phyloP scores from a whole-genome alignment of 2,888 invertebrate species.

The Oxyscelio sp. region DNA sequence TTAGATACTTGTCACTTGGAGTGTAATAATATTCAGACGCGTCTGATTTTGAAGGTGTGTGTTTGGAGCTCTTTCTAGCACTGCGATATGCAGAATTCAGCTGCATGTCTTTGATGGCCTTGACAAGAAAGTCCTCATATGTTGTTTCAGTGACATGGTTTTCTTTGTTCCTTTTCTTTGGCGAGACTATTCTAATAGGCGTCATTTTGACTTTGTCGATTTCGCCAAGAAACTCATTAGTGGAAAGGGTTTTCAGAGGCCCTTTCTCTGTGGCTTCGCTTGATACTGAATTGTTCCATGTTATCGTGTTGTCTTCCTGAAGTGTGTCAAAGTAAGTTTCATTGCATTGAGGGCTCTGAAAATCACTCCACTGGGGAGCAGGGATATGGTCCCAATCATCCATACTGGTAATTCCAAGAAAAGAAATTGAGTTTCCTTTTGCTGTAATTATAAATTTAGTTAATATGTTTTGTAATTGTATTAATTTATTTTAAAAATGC shows the following conservation, averaged over 20 bases:
- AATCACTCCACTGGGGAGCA: constrained; percentile 84
- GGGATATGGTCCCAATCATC: constrained; percentile 72
- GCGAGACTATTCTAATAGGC: constrained; percentile 75
- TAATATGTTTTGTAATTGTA: too few relatives aligned
- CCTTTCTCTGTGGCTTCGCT: constrained; percentile 39
- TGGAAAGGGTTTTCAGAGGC: constrained; percentile 13
- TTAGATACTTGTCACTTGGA: too few relatives aligned
- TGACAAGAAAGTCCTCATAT: constrained; percentile 77
- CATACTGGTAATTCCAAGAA: constrained; percentile 40
- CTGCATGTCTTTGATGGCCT: constrained; percentile 78
- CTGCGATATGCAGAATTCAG: constrained; percentile 61
- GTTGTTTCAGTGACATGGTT: constrained; percentile 70
- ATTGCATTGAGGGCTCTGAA: constrained; percentile 79
- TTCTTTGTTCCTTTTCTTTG: constrained; percentile 62
- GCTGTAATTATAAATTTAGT: too few relatives aligned
- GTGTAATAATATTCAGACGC: too few relatives aligned
- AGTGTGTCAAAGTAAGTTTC: constrained; percentile 80
- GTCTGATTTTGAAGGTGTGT: too few relatives aligned
- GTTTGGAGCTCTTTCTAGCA: constrained; percentile 44
- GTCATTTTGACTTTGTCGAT: constrained; percentile 73
- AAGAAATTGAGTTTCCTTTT: too few relatives aligned
- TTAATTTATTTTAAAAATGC: too few relatives aligned
- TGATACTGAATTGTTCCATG: background rate
- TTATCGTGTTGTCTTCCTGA: constrained; percentile 50
- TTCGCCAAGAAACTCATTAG: constrained; percentile 70